These are phyloP conservation scores for Aurelia aurita DNA, from an alignment of 30 jellyfish, hydroid and myxozoan species.

Conservation along the genomic window DNA sequence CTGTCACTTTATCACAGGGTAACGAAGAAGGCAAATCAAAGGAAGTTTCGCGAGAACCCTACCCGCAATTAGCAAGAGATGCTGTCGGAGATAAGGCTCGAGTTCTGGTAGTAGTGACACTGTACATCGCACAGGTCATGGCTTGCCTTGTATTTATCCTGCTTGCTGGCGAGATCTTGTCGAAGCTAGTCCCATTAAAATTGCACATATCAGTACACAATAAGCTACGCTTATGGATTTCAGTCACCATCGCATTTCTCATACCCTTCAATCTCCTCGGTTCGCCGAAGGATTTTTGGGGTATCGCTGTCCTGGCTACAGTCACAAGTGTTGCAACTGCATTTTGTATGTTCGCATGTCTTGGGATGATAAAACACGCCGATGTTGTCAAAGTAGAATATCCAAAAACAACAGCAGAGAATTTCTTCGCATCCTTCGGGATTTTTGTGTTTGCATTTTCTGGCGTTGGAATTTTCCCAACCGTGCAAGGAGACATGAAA, in stretches of 20 bases:
- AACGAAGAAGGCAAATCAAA: slow-evolving; percentile 35
- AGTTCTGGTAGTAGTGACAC: slow-evolving; percentile 53
- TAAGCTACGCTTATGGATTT: slow-evolving; percentile 86
- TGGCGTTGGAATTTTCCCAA: slow-evolving; percentile 94
- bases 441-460: slow-evolving; percentile 85
- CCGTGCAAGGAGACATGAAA: slow-evolving; percentile 92
- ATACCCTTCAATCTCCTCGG: slow-evolving; percentile 93
- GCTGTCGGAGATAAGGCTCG: slow-evolving; percentile 87
- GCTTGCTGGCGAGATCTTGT: slow-evolving; percentile 89
- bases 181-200: slow-evolving; percentile 78
- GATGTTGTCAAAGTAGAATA: slow-evolving; percentile 43
- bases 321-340: slow-evolving; percentile 86
- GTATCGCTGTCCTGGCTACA: slow-evolving; percentile 89
- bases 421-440: slow-evolving; percentile 88
- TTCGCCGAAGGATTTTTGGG: slow-evolving; percentile 94
- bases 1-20: slow-evolving; percentile 62
- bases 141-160: slow-evolving; percentile 84
- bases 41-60: slow-evolving; percentile 86
- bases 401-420: slow-evolving; percentile 59
- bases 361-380: slow-evolving; percentile 48
- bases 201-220: slow-evolving; percentile 59
- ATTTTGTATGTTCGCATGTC: slow-evolving; percentile 49
- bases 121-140: slow-evolving; percentile 69
- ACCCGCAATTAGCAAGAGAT: slow-evolving; percentile 83
- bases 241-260: slow-evolving; percentile 72